A percentile compares a stretch with the other conserved stretches of the same genome.
Evolutionary conservation across 2,888 invertebrate genomes (phyloP).

Genomic region (Lithophane leautieri): DNA sequence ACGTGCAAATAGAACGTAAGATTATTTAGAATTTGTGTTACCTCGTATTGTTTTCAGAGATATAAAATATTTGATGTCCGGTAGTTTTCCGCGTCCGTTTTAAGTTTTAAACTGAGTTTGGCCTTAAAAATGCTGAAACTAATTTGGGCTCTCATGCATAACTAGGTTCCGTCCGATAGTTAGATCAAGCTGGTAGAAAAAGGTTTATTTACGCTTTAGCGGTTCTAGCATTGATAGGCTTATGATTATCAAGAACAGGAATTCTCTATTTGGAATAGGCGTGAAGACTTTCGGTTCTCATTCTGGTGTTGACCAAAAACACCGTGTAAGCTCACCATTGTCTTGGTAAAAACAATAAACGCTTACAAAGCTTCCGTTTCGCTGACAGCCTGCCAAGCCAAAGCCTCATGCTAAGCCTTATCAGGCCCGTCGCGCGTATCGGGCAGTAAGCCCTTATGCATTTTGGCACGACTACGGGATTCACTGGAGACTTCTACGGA

Average conservation of each 20-base stretch:
- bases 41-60: constrained; percentile 40
- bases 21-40: constrained; percentile 43
- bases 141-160: constrained; percentile 53
- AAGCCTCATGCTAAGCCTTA: too few relatives aligned
- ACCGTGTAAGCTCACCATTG: too few relatives aligned
- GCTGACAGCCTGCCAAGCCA: background rate
- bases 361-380: too few relatives aligned
- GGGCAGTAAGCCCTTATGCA: background rate
- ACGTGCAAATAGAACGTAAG: constrained; percentile 52
- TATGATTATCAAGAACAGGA: background rate
- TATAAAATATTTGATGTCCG: constrained; percentile 39
- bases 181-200: background rate
- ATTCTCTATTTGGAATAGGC: background rate
- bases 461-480: constrained; percentile 3
- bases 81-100: constrained; percentile 47
- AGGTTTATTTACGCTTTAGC: constrained; percentile 4
- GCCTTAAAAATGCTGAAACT: constrained; percentile 39
- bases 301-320: background rate
- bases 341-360: too few relatives aligned
- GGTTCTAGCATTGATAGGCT: constrained; percentile 12
- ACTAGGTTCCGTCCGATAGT: constrained; percentile 36
- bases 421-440: background rate
- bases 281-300: background rate
- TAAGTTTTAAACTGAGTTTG: constrained; percentile 33
- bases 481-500: background rate